phyloP scores from a whole-genome alignment of 2,888 invertebrate genomes.

The Pachycephus smyrnensis region DNA sequence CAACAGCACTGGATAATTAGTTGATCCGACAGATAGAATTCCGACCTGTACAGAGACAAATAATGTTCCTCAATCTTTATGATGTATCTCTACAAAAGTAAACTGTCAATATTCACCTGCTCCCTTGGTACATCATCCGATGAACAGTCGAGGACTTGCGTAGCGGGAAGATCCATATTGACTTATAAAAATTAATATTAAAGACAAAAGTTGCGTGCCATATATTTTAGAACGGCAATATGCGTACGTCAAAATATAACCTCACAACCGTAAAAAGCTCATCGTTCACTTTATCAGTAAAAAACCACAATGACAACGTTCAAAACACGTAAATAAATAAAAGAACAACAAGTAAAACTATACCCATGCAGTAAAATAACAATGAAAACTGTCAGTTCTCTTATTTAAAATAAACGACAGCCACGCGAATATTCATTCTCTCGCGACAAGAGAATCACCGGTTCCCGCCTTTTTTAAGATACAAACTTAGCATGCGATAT shows the following conservation, averaged over 20 bases:
- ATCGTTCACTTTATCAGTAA: background rate
- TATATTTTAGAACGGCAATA: no score
- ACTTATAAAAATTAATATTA: background rate
- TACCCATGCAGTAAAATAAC: background rate
- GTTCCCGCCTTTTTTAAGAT: background rate
- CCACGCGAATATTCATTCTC: background rate
- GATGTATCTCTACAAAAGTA: background rate
- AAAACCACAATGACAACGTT: background rate
- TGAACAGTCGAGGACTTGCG: background rate
- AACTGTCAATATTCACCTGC: background rate
- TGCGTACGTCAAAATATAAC: background rate
- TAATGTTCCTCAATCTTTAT: background rate
- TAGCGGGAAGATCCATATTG: background rate
- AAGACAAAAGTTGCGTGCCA: background rate
- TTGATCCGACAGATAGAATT: conserved; percentile 25
- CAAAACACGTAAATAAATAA: background rate
- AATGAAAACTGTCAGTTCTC: background rate
- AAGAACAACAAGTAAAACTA: background rate
- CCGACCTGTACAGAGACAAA: conserved; percentile 32
- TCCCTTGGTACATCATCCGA: background rate
- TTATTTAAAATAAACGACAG: background rate
- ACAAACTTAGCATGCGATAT: no score
- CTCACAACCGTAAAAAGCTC: background rate
- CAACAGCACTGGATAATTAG: conserved; percentile 27
- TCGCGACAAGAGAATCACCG: background rate